A percentile compares a stretch with the other conserved stretches of the same genome.
These are phyloP conservation scores for Lasioglossum malachurum DNA, from an alignment of 2,888 invertebrate species.

Conservation along the genomic window DNA sequence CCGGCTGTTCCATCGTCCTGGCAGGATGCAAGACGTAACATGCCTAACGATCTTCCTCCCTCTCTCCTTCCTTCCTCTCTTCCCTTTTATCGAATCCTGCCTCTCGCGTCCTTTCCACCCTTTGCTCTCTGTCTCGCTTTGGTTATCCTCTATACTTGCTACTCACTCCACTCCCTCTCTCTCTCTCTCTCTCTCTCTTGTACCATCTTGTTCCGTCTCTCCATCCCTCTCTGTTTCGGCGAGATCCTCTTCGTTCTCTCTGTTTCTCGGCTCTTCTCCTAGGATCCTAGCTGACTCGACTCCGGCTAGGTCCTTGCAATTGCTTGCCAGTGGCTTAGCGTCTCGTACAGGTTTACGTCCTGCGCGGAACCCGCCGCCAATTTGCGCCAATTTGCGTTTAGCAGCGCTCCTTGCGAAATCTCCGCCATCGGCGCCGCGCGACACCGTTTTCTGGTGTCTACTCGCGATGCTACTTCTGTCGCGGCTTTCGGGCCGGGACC, in stretches of 20 bases:
- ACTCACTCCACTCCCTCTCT: conserved; percentile 26
- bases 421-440: conserved; percentile 52
- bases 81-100: conserved; percentile 44
- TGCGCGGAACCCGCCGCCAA: conserved; percentile 81
- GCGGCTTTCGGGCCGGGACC: conserved; percentile 10
- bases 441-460: conserved; percentile 31
- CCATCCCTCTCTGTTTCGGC: conserved; percentile 28
- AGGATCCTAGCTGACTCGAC: conserved; percentile 74
- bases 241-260: background rate
- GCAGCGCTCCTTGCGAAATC: conserved; percentile 82
- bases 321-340: conserved; percentile 84
- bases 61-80: conserved; percentile 42
- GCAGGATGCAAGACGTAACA: conserved; percentile 81
- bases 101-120: conserved; percentile 39
- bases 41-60: conserved; percentile 78
- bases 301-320: conserved; percentile 80
- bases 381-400: conserved; percentile 84
- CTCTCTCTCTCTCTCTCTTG: conserved; percentile 28
- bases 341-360: conserved; percentile 78
- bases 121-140: conserved; percentile 12
- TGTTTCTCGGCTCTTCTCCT: background rate
- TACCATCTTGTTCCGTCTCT: background rate
- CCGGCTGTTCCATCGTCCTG: conserved; percentile 80
- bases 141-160: background rate
- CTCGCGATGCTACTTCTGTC: conserved; percentile 13